Evolutionary conservation across 2,113 vertebrate species (phyloP), one percentile per base, ranked within the genome.

Genomic region (Phoxinus phoxinus): DNA sequence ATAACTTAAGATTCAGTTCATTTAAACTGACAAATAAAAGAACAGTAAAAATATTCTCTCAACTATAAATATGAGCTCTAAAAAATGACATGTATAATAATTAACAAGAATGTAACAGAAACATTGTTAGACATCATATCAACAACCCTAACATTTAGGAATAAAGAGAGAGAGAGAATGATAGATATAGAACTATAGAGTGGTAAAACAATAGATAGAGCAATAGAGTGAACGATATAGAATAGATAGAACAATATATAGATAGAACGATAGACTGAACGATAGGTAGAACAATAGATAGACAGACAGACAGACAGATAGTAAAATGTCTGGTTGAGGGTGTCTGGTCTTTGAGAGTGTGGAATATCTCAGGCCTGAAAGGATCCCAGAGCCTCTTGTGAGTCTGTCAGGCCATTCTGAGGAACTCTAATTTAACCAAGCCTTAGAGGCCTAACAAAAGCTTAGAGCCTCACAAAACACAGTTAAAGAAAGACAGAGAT

Each of bases 81-180:
- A 30, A 15, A 30, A 65, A 13, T 30, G 6, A 15, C 63, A 65
- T 65, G 63, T 19, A 7, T 67, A 30, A 30, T 30, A 15, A 30
- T 32, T 67, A 17, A 32, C 58, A 61, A 25, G 59, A 63, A 63
- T 13, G 15, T 8, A 67, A 67, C 30, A 19, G 6, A 5, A 48
- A 48, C 46, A 48, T 15, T 48, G 46, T 13, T 25, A 25, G 10
- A 63, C 25, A 63, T 63, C n/a, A 25, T 63, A 21, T 8, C 19
- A 27, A 63, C 59, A 27, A 13, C 25, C 59, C 4, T 13, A 2
- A 63, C 25, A 63, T 63, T 63, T 12, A 15, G n/a, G 4, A 27
- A 63, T 23, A 77, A 76, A 61, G 83, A 87, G 23, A 72, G 35
- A 88, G 44, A 89, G 56, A 82, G 85, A 32, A 44, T 86, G 37